Evolutionary conservation across 2,113 vertebrate species (phyloP).

Genomic region (Protobothrops mucrosquamatus): DNA sequence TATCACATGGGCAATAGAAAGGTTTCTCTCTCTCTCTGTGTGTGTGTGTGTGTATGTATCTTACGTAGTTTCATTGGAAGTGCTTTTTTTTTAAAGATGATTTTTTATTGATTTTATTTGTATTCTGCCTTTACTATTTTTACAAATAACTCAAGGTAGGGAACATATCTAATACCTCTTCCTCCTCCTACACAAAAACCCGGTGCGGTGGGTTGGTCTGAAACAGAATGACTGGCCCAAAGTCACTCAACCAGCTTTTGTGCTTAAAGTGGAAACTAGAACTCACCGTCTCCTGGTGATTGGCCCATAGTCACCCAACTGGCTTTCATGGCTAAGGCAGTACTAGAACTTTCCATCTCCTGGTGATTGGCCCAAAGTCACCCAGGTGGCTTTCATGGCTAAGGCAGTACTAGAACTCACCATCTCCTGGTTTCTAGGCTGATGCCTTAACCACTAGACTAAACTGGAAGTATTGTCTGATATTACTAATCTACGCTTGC

Average conservation of each 20-base stretch:
- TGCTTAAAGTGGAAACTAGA: too few species aligned
- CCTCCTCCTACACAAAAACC: background rate
- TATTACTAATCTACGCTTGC: background rate
- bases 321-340: background rate
- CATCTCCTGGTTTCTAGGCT: background rate
- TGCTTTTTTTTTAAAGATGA: background rate
- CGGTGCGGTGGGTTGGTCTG: background rate
- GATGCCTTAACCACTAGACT: background rate
- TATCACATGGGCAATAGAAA: background rate
- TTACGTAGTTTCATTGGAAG: background rate
- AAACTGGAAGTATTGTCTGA: background rate
- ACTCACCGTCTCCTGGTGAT: too few species aligned
- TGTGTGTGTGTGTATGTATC: background rate
- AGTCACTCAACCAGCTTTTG: background rate
- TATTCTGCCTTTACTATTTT: background rate
- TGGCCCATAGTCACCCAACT: too few species aligned
- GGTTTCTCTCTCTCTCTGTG: background rate
- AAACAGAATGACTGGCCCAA: background rate
- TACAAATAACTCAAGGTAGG: background rate
- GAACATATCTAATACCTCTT: background rate
- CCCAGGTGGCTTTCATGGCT: background rate
- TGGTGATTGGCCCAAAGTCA: too few species aligned
- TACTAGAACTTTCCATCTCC: background rate
- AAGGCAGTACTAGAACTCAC: background rate
- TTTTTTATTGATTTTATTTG: background rate